phyloP scores from a whole-genome alignment of 1,140 invertebrate species.

The Camponotus floridanus region DNA sequence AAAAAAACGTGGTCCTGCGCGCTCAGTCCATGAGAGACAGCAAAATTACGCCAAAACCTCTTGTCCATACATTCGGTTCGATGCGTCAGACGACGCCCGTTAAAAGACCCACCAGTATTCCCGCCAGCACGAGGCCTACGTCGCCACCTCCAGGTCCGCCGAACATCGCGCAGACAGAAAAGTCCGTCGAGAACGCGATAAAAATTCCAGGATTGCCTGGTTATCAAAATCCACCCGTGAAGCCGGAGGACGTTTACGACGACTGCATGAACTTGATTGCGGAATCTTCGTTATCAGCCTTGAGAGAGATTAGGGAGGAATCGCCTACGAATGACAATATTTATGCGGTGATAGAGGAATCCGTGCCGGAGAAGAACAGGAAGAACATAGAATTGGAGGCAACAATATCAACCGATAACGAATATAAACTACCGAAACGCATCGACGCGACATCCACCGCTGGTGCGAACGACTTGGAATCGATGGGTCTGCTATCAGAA shows the following conservation, averaged over 20 bases:
- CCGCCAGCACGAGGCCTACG: conserved; percentile 87
- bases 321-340: conserved; percentile 91
- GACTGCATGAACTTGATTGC: conserved; percentile 91
- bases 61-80: conserved; percentile 92
- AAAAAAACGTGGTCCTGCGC: conserved; percentile 88
- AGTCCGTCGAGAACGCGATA: conserved; percentile 73
- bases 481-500: conserved; percentile 91
- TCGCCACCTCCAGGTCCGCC: conserved; percentile 89
- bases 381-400: conserved; percentile 54
- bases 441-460: conserved; percentile 83
- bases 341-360: conserved; percentile 94
- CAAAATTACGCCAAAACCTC: conserved; percentile 87
- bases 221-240: conserved; percentile 85
- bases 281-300: conserved; percentile 80
- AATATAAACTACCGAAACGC: conserved; percentile 87
- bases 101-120: conserved; percentile 91
- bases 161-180: conserved; percentile 78
- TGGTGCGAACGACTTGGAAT: conserved; percentile 86
- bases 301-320: conserved; percentile 89
- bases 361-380: conserved; percentile 79
- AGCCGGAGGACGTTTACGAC: conserved; percentile 88
- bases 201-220: conserved; percentile 85
- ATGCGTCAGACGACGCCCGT: conserved; percentile 88
- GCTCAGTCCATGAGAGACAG: conserved; percentile 92
- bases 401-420: conserved; percentile 71